Base-by-base conservation (phyloP, 92 coral and sea anemone species). In the Desmophyllum pertusum region DNA sequence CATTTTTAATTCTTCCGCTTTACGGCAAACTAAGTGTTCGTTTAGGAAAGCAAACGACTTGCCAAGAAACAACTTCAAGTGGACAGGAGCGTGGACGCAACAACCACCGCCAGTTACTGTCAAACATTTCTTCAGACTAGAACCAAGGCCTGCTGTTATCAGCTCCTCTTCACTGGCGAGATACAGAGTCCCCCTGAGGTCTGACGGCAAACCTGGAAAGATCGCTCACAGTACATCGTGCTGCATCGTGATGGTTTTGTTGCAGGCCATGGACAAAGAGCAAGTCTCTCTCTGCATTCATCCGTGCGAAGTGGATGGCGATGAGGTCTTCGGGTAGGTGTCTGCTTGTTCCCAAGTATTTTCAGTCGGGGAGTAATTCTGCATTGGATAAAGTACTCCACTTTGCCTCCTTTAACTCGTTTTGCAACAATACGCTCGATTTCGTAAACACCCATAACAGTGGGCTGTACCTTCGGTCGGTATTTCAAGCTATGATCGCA, bases 401-500 rank as follows among this genome's bases (percentile, higher is more conserved):
- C 19, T 5, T 13, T 51, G 57, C 57, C 52, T 11, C 17, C 52
- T 48, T 52, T 75, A 30, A 23, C 39, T 42, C 81, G 65, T 73
- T 59, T 73, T 0, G 87, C 75, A 52, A 84, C 88, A 2, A 63
- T 45, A 6, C 88, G 88, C 75, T 84, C 83, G 13, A 84, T 77
- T 43, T 84, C 83, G 41, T 84, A 84, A 35, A 73, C 35, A 8
- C 82, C 83, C 75, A 48, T 66, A 46, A 76, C 83, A 46, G 25
- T 23, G 30, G 81, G 75, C 63, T 84, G 65, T 42, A 14, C 41
- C 70, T 84, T 57, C 17, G 83, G 88, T 48, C 27, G 78, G 63
- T 76, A 84, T 61, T 66, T 84, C 13, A 4, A 43, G 79, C 45
- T 37, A n/a, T 33, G 69, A 75, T 63, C 82, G 23, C n/a, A 43